A percentile compares a stretch with the other conserved stretches of the same genome.
These are phyloP conservation scores for Macroteleia sp. DNA, from an alignment of 2,888 invertebrate genomes.

Conservation along the genomic window DNA sequence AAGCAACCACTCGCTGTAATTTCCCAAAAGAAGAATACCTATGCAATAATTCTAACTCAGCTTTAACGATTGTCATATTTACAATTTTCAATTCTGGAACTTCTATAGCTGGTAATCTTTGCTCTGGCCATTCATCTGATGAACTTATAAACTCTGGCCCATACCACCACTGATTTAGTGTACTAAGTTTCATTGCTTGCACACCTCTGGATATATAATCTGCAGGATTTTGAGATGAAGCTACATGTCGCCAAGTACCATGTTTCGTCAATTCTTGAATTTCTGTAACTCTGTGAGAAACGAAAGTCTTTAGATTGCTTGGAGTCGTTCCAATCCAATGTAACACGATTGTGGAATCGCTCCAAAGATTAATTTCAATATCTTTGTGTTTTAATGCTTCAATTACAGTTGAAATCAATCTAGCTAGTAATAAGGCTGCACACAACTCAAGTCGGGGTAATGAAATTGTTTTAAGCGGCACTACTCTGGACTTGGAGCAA, in stretches of 20 bases:
- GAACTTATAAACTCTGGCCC: constrained; percentile 41
- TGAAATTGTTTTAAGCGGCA: constrained; percentile 10
- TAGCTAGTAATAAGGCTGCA: constrained; percentile 16
- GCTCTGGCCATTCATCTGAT: background rate
- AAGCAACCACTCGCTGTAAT: background rate
- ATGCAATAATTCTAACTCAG: background rate
- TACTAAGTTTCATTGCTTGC: constrained; percentile 41
- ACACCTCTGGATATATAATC: constrained; percentile 66
- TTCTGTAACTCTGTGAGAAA: background rate
- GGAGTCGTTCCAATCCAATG: constrained; percentile 24
- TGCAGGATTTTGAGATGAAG: constrained; percentile 64
- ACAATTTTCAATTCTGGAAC: background rate
- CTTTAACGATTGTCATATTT: background rate
- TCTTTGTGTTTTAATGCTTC: constrained; percentile 5
- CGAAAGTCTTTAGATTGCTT: constrained; percentile 1
- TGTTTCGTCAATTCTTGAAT: background rate
- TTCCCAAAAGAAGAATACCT: background rate
- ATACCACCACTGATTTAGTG: constrained; percentile 56
- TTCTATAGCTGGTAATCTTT: background rate
- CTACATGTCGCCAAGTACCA: background rate
- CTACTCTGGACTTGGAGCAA: constrained; percentile 59
- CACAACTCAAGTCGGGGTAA: constrained; percentile 24
- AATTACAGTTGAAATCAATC: constrained; percentile 1
- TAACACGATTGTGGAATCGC: constrained; percentile 25
- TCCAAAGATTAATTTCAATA: constrained; percentile 15